Evolutionary conservation across 2,113 vertebrate genomes (phyloP).

Genomic region (Syrmaticus mikado): DNA sequence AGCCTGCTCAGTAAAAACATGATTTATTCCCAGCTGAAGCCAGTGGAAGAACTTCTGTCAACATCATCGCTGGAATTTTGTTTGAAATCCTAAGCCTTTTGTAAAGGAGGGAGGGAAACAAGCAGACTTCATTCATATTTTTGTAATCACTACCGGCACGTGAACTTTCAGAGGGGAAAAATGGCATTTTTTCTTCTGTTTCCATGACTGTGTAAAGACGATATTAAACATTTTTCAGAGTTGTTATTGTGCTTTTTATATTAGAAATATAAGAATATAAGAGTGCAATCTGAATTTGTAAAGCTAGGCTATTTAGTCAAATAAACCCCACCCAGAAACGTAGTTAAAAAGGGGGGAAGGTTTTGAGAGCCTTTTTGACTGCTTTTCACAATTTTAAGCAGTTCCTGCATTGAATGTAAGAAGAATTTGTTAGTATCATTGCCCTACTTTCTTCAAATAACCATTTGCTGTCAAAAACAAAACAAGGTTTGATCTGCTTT

Average conservation of each 20-base stretch:
- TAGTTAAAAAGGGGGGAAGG: not conserved
- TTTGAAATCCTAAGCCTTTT: not conserved
- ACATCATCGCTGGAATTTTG: not conserved
- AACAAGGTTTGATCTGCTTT: conserved; percentile 13
- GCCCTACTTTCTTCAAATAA: conserved; percentile 18
- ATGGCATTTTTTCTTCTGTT: not conserved
- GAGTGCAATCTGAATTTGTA: not conserved
- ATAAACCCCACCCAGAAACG: too few relatives aligned
- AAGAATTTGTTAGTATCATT: not conserved
- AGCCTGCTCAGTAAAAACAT: not conserved
- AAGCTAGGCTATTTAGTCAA: not conserved
- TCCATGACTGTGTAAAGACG: not conserved
- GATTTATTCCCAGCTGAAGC: not conserved
- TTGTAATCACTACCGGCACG: not conserved
- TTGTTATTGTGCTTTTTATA: not conserved
- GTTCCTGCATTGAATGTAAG: not conserved
- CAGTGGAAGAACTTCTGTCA: not conserved
- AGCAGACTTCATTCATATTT: not conserved
- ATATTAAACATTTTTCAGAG: not conserved
- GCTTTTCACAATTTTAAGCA: not conserved
- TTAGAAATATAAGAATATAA: not conserved
- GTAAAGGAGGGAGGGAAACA: not conserved
- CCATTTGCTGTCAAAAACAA: conserved; percentile 16
- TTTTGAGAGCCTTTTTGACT: not conserved
- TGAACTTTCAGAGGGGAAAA: not conserved